phyloP scores from a whole-genome alignment of 2,888 invertebrate genomes.

The Lymantria dispar region DNA sequence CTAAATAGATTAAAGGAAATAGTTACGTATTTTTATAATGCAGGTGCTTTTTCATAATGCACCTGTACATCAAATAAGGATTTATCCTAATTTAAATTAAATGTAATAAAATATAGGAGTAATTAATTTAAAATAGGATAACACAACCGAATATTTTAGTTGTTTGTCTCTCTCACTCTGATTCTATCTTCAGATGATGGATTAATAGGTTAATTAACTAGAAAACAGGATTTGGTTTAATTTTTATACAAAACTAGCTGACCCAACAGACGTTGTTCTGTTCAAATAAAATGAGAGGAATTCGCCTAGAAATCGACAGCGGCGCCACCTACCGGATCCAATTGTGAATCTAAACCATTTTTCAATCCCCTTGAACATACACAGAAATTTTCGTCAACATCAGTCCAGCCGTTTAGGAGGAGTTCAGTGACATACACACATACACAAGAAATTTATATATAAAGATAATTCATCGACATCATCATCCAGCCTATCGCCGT shows the following conservation, averaged over 20 bases:
- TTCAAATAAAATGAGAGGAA: no score
- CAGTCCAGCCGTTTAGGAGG: no score
- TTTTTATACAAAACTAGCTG: constrained; percentile 18
- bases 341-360: no score
- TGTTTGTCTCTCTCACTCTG: constrained; percentile 6
- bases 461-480: no score
- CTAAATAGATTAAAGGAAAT: background rate
- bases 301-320: no score
- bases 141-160: background rate
- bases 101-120: constrained; percentile 5
- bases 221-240: constrained; percentile 7
- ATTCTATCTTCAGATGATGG: constrained; percentile 9
- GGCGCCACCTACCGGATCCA: no score
- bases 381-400: no score
- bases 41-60: background rate
- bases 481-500: no score
- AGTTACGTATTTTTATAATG: background rate
- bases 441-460: no score
- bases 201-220: constrained; percentile 34
- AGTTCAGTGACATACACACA: no score
- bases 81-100: background rate
- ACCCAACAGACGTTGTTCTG: no score
- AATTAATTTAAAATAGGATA: constrained; percentile 10
- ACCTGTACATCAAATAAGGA: background rate
- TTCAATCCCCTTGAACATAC: no score